phyloP scores from a whole-genome alignment of 2,113 vertebrate species.

The Carassius gibelio region DNA sequence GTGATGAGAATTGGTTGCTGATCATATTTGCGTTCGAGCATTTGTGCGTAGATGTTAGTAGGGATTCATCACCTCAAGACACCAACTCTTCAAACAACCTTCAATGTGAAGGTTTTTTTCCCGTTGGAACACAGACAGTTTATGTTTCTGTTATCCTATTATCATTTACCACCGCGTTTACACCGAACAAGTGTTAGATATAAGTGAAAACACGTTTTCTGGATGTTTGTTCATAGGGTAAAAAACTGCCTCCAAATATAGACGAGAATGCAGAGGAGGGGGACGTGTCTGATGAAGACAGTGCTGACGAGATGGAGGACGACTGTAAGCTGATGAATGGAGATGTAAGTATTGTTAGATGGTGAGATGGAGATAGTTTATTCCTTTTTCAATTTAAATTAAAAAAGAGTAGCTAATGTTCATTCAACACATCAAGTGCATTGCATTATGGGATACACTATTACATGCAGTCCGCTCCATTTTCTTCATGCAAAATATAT shows the following conservation, averaged over 20 bases:
- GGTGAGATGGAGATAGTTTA: no score
- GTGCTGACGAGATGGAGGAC: slow-evolving; percentile 95
- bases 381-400: no score
- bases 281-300: slow-evolving; percentile 97
- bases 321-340: slow-evolving; percentile 95
- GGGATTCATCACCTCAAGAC: no score
- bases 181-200: background rate
- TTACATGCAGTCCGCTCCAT: background rate
- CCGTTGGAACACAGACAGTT: no score
- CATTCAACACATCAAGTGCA: background rate
- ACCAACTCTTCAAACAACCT: background rate
- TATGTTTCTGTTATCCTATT: no score
- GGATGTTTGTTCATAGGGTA: background rate
- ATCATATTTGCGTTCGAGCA: no score
- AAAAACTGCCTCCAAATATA: slow-evolving; percentile 83
- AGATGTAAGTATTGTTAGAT: slow-evolving; percentile 80
- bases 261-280: slow-evolving; percentile 93
- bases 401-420: background rate
- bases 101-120: no score
- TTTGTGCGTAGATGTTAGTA: no score
- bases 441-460: background rate
- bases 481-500: background rate
- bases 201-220: background rate
- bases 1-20: background rate
- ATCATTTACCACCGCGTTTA: background rate